Evolutionary conservation across 2,888 invertebrate species (phyloP).

Genomic region (Agrotis ipsilon): DNA sequence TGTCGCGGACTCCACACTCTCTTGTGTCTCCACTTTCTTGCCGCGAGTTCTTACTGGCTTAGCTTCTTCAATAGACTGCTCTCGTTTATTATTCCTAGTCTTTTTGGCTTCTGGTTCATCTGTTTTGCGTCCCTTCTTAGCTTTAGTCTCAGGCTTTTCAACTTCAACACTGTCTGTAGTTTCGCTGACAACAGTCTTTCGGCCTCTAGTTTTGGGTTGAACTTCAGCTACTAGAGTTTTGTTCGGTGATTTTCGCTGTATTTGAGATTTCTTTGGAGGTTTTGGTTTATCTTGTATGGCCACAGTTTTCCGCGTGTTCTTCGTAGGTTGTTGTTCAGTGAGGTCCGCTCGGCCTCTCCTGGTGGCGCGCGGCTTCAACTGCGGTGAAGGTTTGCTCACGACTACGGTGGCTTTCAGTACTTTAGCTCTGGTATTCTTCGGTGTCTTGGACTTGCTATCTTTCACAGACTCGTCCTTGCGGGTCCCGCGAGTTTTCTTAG

Average conservation of each 20-base stretch:
- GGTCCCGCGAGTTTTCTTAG: slow-evolving; percentile 64
- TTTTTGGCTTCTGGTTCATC: slow-evolving; percentile 41
- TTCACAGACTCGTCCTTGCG: slow-evolving; percentile 48
- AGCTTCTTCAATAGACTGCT: slow-evolving; percentile 41
- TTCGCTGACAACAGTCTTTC: slow-evolving; percentile 38
- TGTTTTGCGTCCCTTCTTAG: slow-evolving; percentile 58
- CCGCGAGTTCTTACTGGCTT: slow-evolving; percentile 60
- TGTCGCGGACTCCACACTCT: slow-evolving; percentile 51
- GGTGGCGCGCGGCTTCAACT: slow-evolving; percentile 68
- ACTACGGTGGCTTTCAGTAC: slow-evolving; percentile 66
- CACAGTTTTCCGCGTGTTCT: slow-evolving; percentile 57
- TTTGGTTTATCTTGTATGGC: slow-evolving; percentile 32
- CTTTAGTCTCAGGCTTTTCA: slow-evolving; percentile 26
- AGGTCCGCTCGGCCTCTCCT: slow-evolving; percentile 30
- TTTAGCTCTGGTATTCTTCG: slow-evolving; percentile 72
- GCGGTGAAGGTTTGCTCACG: slow-evolving; percentile 73
- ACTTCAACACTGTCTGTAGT: slow-evolving; percentile 21
- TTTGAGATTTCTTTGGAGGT: slow-evolving; percentile 68
- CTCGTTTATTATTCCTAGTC: slow-evolving; percentile 42
- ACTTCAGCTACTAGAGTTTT: slow-evolving; percentile 22
- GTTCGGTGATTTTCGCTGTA: slow-evolving; percentile 25
- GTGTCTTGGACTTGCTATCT: slow-evolving; percentile 64
- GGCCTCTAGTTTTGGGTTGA: slow-evolving; percentile 54
- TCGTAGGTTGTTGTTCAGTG: slow-evolving; percentile 34
- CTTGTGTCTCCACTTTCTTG: slow-evolving; percentile 59